Percentiles rank a stretch among this genome's conserved stretches.
These are phyloP conservation scores for Hestina assimilis DNA, from an alignment of 1,140 invertebrate species.

Conservation along the genomic window DNA sequence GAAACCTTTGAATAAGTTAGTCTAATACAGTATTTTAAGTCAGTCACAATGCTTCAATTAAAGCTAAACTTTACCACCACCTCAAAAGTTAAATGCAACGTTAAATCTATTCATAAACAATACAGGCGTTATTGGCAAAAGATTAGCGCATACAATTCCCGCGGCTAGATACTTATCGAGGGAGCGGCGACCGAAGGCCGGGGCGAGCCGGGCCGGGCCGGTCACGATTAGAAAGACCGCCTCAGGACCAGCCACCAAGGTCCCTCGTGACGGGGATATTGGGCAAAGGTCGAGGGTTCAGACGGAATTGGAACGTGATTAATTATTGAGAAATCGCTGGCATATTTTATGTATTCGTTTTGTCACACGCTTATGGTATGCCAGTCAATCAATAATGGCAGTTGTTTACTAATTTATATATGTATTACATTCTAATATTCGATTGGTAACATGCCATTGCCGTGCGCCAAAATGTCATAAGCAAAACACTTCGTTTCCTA, in stretches of 20 bases:
- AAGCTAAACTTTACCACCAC: too few species aligned
- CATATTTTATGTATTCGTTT: not conserved
- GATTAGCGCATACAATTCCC: constrained; percentile 12
- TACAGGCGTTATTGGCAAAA: constrained; percentile 6
- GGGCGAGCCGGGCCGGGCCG: constrained; percentile 15
- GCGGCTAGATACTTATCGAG: constrained; percentile 41
- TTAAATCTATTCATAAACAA: constrained; percentile 7
- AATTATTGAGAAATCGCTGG: constrained; percentile 5
- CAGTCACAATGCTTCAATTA: too few species aligned
- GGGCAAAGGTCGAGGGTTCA: constrained; percentile 51
- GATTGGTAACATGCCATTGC: not conserved
- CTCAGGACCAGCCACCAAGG: constrained; percentile 45
- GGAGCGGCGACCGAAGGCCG: constrained; percentile 52
- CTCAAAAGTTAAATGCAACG: not conserved
- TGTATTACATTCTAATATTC: not conserved
- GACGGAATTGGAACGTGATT: constrained; percentile 37
- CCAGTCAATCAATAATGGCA: not conserved
- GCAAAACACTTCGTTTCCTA: too few species aligned
- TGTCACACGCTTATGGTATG: not conserved
- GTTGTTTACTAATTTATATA: not conserved
- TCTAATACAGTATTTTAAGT: too few species aligned
- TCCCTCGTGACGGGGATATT: constrained; percentile 47
- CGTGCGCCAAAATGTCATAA: too few species aligned
- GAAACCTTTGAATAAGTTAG: too few species aligned
- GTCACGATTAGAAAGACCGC: constrained; percentile 42